Evolutionary conservation across 2,888 invertebrate genomes (phyloP).

Genomic region (Fragum fragum): DNA sequence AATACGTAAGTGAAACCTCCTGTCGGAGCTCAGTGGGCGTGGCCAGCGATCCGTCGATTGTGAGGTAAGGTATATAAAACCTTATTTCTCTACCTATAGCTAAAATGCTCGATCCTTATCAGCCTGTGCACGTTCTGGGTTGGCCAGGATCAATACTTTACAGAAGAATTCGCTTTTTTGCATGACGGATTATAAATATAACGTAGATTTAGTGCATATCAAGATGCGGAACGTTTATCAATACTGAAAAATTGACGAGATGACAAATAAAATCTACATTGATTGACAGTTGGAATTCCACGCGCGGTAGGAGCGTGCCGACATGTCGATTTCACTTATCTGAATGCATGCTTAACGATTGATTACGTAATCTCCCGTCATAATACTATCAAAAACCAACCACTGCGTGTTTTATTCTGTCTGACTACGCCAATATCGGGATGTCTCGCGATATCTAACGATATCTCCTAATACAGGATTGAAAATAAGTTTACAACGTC

Average conservation of each 20-base stretch:
- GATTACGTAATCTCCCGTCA: slow-evolving; percentile 22
- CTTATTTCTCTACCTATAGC: no score
- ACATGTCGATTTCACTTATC: slow-evolving; percentile 18
- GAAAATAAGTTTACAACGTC: slow-evolving; percentile 16
- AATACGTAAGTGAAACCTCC: no score
- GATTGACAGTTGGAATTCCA: slow-evolving; percentile 7
- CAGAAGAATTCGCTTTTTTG: no score
- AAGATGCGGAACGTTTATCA: no score
- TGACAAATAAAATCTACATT: not conserved
- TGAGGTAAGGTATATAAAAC: no score
- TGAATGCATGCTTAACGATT: slow-evolving; percentile 12
- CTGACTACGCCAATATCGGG: not conserved
- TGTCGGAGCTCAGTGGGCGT: no score
- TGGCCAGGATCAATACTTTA: no score
- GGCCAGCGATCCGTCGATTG: no score
- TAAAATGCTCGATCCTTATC: no score
- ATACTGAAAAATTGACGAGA: not conserved
- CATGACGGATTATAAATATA: no score
- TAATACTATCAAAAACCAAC: slow-evolving; percentile 27
- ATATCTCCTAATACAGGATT: not conserved
- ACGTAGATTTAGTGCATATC: no score
- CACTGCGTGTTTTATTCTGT: slow-evolving; percentile 18
- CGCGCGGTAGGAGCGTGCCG: slow-evolving; percentile 28
- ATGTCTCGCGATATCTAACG: slow-evolving; percentile 6
- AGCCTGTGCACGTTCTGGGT: no score